Percentiles rank a stretch among this genome's conserved stretches.
phyloP scores from a whole-genome alignment of 2,888 invertebrate species.

The Clitarchus hookeri region DNA sequence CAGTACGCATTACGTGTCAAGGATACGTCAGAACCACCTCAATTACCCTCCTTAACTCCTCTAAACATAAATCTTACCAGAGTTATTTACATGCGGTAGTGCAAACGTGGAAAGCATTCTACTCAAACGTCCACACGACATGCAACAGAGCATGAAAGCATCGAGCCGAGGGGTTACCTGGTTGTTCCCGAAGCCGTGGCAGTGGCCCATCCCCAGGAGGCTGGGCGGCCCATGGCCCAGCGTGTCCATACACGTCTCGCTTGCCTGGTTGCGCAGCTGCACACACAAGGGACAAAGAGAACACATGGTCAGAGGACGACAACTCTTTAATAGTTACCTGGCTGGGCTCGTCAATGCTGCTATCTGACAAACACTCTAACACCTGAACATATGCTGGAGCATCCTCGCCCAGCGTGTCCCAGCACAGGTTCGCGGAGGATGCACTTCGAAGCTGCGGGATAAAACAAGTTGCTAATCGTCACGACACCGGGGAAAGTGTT shows the following conservation, averaged over 20 bases:
- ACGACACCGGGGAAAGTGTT: not conserved
- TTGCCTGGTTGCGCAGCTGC: slow-evolving; percentile 76
- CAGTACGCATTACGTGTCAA: too few relatives aligned
- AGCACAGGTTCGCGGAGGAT: slow-evolving; percentile 40
- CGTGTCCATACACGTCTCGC: slow-evolving; percentile 86
- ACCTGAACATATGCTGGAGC: slow-evolving; percentile 41
- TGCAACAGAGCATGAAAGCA: not conserved
- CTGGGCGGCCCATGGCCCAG: slow-evolving; percentile 91
- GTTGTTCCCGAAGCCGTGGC: slow-evolving; percentile 95
- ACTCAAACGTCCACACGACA: not conserved
- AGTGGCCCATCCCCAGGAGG: slow-evolving; percentile 86
- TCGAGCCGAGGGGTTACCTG: slow-evolving; percentile 57
- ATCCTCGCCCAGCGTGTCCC: slow-evolving; percentile 42
- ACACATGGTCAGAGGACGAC: not conserved
- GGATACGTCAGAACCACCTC: too few relatives aligned
- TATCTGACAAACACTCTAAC: slow-evolving; percentile 39
- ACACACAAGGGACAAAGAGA: slow-evolving; percentile 25
- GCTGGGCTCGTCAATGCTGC: slow-evolving; percentile 31
- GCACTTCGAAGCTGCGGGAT: slow-evolving; percentile 41
- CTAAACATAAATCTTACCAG: too few relatives aligned
- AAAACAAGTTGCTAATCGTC: slow-evolving; percentile 21
- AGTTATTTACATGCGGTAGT: too few relatives aligned
- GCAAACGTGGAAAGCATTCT: too few relatives aligned
- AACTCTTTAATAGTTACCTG: slow-evolving; percentile 21
- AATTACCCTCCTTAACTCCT: too few relatives aligned